Base-by-base conservation (phyloP, 2,113 vertebrate genomes). In the Philantomba maxwellii region DNA sequence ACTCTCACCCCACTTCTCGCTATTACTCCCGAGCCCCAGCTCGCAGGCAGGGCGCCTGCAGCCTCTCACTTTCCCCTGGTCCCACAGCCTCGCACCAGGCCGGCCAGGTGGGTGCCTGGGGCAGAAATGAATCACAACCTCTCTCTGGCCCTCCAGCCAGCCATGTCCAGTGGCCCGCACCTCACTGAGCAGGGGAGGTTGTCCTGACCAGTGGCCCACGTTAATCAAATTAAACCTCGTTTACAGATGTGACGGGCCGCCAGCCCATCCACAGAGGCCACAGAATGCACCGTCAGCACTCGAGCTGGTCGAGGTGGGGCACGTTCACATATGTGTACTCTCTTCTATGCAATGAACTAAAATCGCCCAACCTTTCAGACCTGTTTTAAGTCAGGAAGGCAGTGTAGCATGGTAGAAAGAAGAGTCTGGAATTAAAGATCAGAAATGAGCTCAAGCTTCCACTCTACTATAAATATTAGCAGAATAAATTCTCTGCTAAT, bases 31-130 rank as follows among this genome's bases (percentile, higher is more conserved):
- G 1, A 95, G 97, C 96, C 96, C 62, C 93, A 84, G 94, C 96
- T 96, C 97, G 73, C 70, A 91, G 95, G 88, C 94, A 85, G 53
- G 70, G 94, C 43, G 95, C 97, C 98, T 97, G 94, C 97, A 98
- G 94, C 94, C 97, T 97, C 97, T 98, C 98, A 98, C 98, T 98
- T 98, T 98, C 98, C 98, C 97, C 49, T 39, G 98, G 87, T 91
- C 96, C 75, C 96, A 96, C 36, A 87, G 70, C 43, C 83, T 95
- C 57, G 73, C 96, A 91, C 57, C 47, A 13, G 93, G 96, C 85
- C 5, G 0, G 19, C 94, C 98, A 98, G 97, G 98, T 98, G 97
- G 96, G 94, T 17, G 96, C 97, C 93, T 75, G 64, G 78, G 97
- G 94, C 95, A 91, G 98, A 98, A 97, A 98, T 98, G 98, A 98